Base-by-base conservation (phyloP, 1,140 invertebrate species). In the Amyelois transitella region DNA sequence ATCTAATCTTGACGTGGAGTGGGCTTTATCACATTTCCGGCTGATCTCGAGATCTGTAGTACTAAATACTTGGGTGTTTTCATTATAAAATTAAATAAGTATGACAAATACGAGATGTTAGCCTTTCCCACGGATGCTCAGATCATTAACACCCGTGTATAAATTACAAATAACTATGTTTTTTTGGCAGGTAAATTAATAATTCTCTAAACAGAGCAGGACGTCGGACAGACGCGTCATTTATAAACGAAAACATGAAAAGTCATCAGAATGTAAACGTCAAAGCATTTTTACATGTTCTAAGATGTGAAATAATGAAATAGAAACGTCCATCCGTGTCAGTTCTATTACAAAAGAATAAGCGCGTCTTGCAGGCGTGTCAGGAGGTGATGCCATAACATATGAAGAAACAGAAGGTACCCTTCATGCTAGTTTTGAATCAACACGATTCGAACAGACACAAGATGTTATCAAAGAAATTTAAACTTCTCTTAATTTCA, bases 11-110 rank as follows among this genome's bases (percentile, higher is more conserved):
- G 62, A 67, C 66, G 62, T 69, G 53, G 68, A 81, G 73, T 72
- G 75, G 2, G 32, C 49, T 79, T 76, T 81, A 81, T 81, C 72
- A 58, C 55, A 61, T 70, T 76, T 84, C 81, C 81, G 79, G 79
- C 51, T 60, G 61, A 60, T 58, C 55, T 60, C 58, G 52, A 45
- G 45, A 61, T 38, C 32, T 38, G 10, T 38, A 38, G 51, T 60
- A 60, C 58, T 66, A 65, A 69, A 66, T 59, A 69, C 66, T 67
- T 51, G 51, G 22, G 50, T 58, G 51, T 62, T 66, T 62, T 53
- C 24, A 19, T 45, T 60, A 57, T 62, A 54, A 38, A 62, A 69
- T 64, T 64, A 66, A 72, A 69, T 69, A 52, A 67, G 57, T 58
- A 58, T 65, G 68, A 74, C 64, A 69, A 69, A 69, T 69, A 59